A percentile compares a stretch with the other conserved stretches of the same genome.
These are phyloP conservation scores for Lophius americanus DNA, from an alignment of 2,797 vertebrate species.

Conservation along the genomic window DNA sequence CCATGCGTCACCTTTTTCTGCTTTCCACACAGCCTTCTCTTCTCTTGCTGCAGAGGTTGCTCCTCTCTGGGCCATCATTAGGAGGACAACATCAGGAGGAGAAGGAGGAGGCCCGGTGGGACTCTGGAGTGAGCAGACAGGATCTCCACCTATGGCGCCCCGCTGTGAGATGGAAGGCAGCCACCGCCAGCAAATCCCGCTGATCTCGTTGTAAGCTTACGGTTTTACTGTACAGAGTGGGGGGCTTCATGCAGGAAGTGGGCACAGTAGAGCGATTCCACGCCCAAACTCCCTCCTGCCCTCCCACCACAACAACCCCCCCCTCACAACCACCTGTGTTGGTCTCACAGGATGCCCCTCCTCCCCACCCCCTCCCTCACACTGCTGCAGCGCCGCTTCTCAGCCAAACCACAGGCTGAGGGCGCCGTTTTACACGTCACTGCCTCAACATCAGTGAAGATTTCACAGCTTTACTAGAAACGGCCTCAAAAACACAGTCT, in stretches of 20 bases:
- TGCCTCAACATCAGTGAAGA: constrained; percentile 59
- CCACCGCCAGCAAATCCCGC: constrained; percentile 60
- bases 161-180: constrained; percentile 66
- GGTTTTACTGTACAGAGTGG: constrained; percentile 62
- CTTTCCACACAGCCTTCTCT: constrained; percentile 6
- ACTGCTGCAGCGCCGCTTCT: constrained; percentile 60
- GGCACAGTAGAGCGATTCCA: constrained; percentile 80
- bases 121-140: constrained; percentile 48
- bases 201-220: constrained; percentile 69
- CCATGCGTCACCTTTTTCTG: constrained; percentile 29
- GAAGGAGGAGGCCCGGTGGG: constrained; percentile 72
- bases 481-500: not conserved
- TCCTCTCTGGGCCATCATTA: constrained; percentile 1
- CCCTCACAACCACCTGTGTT: constrained; percentile 86
- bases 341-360: constrained; percentile 87
- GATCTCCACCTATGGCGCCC: constrained; percentile 76
- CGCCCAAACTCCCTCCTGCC: constrained; percentile 79
- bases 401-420: constrained; percentile 54
- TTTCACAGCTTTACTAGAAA: constrained; percentile 33
- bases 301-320: constrained; percentile 61
- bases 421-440: constrained; percentile 61
- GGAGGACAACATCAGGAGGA: constrained; percentile 41
- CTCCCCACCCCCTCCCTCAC: constrained; percentile 28
- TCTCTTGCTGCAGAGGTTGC: constrained; percentile 5
- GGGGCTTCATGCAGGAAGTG: constrained; percentile 84